Conservation (phyloP, 2,113 vertebrate genomes). For the Esox niger region DNA sequence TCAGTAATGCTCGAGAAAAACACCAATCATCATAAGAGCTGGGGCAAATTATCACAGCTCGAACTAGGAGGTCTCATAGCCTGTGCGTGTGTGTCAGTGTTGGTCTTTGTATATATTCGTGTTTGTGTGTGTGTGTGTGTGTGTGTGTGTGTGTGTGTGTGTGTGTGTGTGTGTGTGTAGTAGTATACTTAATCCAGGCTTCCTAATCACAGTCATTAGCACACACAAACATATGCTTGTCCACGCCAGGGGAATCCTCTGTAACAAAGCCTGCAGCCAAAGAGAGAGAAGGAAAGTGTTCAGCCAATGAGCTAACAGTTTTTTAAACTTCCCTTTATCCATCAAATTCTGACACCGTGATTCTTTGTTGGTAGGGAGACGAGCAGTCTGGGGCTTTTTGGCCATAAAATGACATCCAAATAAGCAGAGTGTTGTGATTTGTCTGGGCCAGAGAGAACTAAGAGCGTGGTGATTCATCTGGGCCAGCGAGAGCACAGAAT, state of each 20-base stretch:
- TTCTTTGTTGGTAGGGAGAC: constrained; percentile 49
- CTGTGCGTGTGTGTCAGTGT: constrained; percentile 13
- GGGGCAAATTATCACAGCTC: constrained; percentile 32
- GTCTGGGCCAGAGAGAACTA: too few relatives aligned
- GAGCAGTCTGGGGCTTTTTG: constrained; percentile 29
- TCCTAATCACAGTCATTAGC: constrained; percentile 66
- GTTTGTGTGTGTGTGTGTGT: constrained; percentile 11
- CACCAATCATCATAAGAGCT: constrained; percentile 50
- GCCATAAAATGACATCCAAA: constrained; percentile 29
- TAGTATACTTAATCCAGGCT: constrained; percentile 58
- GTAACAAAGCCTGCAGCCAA: constrained; percentile 16
- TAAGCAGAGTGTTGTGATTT: constrained; percentile 23
- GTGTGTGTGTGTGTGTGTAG: constrained; percentile 23
- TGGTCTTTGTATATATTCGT: constrained; percentile 5
- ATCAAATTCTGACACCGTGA: constrained; percentile 37
- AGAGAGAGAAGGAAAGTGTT: constrained; percentile 43
- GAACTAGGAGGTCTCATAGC: background rate
- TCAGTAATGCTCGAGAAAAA: constrained; percentile 35
- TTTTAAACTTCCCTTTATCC: constrained; percentile 47
- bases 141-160: background rate
- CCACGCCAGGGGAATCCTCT: constrained; percentile 19
- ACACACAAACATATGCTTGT: constrained; percentile 46
- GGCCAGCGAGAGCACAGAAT: too few relatives aligned
- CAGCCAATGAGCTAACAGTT: constrained; percentile 55
- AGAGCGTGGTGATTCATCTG: constrained; percentile 25